phyloP scores from a whole-genome alignment of 2,888 invertebrate genomes.

The Hanleya hanleyi region DNA sequence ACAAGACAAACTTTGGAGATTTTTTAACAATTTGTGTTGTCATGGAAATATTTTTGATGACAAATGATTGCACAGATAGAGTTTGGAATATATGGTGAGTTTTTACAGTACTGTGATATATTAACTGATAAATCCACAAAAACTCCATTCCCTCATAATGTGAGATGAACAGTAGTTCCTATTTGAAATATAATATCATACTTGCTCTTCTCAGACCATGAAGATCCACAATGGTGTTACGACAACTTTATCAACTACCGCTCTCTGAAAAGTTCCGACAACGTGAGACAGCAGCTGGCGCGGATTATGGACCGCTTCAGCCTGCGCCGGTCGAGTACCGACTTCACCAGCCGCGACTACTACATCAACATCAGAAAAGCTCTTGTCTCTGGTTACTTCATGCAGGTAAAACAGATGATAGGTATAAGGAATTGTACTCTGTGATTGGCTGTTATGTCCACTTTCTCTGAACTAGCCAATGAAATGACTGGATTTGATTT shows the following conservation, averaged over 20 bases:
- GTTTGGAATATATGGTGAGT: too few relatives aligned
- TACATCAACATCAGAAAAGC: slow-evolving; percentile 99
- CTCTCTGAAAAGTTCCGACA: slow-evolving; percentile 98
- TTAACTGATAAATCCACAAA: too few relatives aligned
- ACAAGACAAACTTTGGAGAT: too few relatives aligned
- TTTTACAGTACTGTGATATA: too few relatives aligned
- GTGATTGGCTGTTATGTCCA: background rate
- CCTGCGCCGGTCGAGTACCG: slow-evolving; percentile 94
- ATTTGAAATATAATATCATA: too few relatives aligned
- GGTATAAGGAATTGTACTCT: too few relatives aligned
- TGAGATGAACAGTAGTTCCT: too few relatives aligned
- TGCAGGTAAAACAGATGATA: slow-evolving; percentile 87
- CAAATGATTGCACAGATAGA: too few relatives aligned
- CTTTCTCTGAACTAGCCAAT: background rate
- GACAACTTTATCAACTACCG: slow-evolving; percentile 99
- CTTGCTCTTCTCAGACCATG: slow-evolving; percentile 87
- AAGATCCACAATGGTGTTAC: slow-evolving; percentile 99
- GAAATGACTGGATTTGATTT: background rate
- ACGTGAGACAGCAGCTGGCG: slow-evolving; percentile 96
- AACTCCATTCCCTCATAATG: too few relatives aligned
- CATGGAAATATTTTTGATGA: too few relatives aligned
- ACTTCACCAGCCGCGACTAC: slow-evolving; percentile 98
- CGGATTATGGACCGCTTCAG: slow-evolving; percentile 99
- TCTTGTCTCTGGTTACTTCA: slow-evolving; percentile 98
- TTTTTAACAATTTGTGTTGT: too few relatives aligned